Percentiles rank a stretch among this genome's conserved stretches.
Conservation (phyloP, 2,797 vertebrate species). For the Phalanger gymnotis region DNA sequence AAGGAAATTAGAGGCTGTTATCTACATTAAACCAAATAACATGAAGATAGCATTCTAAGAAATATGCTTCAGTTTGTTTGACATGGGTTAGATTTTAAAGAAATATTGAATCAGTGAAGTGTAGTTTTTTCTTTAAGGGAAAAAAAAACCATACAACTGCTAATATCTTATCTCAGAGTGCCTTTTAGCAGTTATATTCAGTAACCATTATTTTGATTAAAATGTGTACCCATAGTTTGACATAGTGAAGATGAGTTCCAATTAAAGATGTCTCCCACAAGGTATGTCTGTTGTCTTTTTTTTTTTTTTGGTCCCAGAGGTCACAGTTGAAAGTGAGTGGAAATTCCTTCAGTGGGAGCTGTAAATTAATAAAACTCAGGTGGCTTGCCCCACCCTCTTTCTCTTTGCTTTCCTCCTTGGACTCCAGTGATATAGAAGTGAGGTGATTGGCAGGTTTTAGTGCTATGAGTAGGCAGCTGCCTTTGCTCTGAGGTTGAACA, state of each 20-base stretch:
- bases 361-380: not conserved
- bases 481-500: not conserved
- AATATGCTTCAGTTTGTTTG: slow-evolving; percentile 29
- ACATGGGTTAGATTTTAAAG: not conserved
- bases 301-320: not conserved
- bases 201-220: slow-evolving; percentile 49
- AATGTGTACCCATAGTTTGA: slow-evolving; percentile 30
- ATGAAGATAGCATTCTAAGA: slow-evolving; percentile 56
- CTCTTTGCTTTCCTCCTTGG: slow-evolving; percentile 1
- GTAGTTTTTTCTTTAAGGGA: not conserved
- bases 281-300: not conserved
- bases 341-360: not conserved
- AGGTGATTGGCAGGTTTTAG: not conserved
- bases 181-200: slow-evolving; percentile 39
- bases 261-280: slow-evolving; percentile 52
- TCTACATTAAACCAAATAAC: slow-evolving; percentile 41
- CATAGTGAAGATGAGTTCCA: slow-evolving; percentile 58
- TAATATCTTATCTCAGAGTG: not conserved
- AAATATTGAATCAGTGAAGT: slow-evolving; percentile 9
- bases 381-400: not conserved
- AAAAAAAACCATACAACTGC: not conserved
- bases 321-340: slow-evolving; percentile 13
- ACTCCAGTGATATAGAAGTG: not conserved
- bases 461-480: not conserved
- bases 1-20: slow-evolving; percentile 46